Evolutionary conservation across 2,113 vertebrate species (phyloP).

Genomic region (Pygoscelis adeliae): DNA sequence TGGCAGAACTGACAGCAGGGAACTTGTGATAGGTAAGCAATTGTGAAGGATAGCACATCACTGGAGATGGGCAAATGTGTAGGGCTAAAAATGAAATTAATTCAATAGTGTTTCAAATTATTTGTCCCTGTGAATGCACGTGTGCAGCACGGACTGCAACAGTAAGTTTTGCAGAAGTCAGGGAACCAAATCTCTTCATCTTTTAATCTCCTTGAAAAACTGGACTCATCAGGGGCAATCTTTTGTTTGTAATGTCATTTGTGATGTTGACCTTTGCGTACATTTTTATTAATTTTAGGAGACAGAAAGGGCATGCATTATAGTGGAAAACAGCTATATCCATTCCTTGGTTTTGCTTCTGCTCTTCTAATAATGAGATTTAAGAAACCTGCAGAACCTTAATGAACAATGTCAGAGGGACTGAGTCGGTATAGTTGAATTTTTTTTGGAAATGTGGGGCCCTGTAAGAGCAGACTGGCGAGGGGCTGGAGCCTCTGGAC

Average conservation of each 20-base stretch:
- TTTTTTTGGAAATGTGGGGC: not conserved
- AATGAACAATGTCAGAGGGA: not conserved
- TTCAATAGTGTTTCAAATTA: not conserved
- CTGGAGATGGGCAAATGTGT: not conserved
- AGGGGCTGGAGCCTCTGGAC: not conserved
- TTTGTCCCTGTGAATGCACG: not conserved
- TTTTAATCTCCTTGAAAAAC: not conserved
- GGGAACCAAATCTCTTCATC: not conserved
- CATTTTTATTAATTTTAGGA: not conserved
- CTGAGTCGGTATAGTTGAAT: not conserved
- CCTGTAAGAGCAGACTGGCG: not conserved
- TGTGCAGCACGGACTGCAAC: rapidly evolving
- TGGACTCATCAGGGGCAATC: not conserved
- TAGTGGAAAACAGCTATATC: not conserved
- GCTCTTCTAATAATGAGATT: not conserved
- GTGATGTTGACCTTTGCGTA: not conserved
- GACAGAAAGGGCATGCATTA: not conserved
- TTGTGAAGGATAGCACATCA: not conserved
- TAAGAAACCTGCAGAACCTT: not conserved
- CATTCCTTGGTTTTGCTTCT: not conserved
- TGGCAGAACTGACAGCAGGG: not conserved
- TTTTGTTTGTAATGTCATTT: not conserved
- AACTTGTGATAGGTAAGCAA: not conserved
- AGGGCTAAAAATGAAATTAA: not conserved
- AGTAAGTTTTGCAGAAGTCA: not conserved